These are phyloP conservation scores for Tubulanus polymorphus DNA, from an alignment of 2,888 invertebrate genomes.

Conservation along the genomic window DNA sequence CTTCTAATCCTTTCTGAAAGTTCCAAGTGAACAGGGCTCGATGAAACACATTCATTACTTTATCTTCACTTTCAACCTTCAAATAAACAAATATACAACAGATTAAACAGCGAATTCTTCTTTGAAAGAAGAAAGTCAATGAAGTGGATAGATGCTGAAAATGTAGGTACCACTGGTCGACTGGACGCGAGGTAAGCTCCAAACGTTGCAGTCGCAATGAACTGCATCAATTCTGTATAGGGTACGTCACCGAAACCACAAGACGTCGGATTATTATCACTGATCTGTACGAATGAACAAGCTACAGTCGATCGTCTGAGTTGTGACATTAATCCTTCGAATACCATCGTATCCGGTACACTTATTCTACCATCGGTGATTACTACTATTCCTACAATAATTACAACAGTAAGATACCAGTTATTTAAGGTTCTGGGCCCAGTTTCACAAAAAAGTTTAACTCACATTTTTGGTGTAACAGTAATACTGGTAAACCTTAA, in stretches of 20 bases:
- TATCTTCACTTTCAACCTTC: not conserved
- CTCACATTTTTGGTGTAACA: too few relatives aligned
- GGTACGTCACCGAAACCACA: conserved; percentile 65
- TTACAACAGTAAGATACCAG: too few relatives aligned
- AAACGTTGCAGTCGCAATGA: conserved; percentile 70
- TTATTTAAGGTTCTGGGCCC: too few relatives aligned
- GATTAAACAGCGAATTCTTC: too few relatives aligned
- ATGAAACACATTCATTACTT: conserved; percentile 61
- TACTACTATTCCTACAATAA: conserved; percentile 63
- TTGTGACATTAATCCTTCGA: conserved; percentile 70
- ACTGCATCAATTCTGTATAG: conserved; percentile 70
- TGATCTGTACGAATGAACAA: conserved; percentile 72
- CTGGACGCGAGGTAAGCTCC: conserved; percentile 65
- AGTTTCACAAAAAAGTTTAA: too few relatives aligned
- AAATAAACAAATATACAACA: too few relatives aligned
- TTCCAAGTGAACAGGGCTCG: conserved; percentile 62
- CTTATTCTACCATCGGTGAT: conserved; percentile 70
- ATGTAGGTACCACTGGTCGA: conserved; percentile 53
- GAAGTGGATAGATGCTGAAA: too few relatives aligned
- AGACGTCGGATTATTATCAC: conserved; percentile 48
- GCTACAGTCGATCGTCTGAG: conserved; percentile 69
- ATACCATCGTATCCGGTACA: conserved; percentile 67
- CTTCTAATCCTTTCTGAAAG: conserved; percentile 57
- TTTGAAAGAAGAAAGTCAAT: too few relatives aligned
- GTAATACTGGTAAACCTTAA: too few relatives aligned